A percentile compares a stretch with the other conserved stretches of the same genome.
phyloP scores from a whole-genome alignment of 1,140 invertebrate species.

The Drosophila cardini region DNA sequence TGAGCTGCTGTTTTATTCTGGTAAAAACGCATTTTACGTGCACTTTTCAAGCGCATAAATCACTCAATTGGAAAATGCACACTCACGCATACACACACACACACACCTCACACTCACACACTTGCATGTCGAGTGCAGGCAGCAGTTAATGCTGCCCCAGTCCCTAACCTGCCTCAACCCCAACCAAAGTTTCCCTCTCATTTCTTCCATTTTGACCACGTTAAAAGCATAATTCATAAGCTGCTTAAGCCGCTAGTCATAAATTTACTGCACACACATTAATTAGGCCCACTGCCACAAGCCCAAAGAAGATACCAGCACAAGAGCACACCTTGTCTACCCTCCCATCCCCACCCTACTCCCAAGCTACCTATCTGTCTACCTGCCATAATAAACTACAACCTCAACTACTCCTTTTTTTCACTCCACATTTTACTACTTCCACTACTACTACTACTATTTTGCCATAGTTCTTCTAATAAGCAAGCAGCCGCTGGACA shows the following conservation, averaged over 20 bases:
- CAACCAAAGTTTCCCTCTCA: not conserved
- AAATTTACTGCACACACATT: constrained; percentile 74
- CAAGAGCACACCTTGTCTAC: too few relatives aligned
- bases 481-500: constrained; percentile 27
- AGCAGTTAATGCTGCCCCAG: not conserved
- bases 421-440: not conserved
- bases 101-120: not conserved
- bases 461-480: constrained; percentile 18
- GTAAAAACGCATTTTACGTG: constrained; percentile 37
- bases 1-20: constrained; percentile 45
- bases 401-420: not conserved
- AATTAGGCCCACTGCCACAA: constrained; percentile 62
- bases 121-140: not conserved
- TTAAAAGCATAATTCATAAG: constrained; percentile 75
- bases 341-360: too few relatives aligned
- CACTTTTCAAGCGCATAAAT: constrained; percentile 80
- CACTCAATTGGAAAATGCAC: constrained; percentile 81
- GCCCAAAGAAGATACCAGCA: constrained; percentile 54
- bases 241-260: constrained; percentile 75
- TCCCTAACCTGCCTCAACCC: not conserved
- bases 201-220: constrained; percentile 2
- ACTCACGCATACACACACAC: constrained; percentile 28
- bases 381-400: constrained; percentile 17
- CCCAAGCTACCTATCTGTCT: not conserved
- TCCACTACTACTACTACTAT: not conserved